phyloP scores from a whole-genome alignment of 1,140 invertebrate species.

The Temnothorax curvispinosus region DNA sequence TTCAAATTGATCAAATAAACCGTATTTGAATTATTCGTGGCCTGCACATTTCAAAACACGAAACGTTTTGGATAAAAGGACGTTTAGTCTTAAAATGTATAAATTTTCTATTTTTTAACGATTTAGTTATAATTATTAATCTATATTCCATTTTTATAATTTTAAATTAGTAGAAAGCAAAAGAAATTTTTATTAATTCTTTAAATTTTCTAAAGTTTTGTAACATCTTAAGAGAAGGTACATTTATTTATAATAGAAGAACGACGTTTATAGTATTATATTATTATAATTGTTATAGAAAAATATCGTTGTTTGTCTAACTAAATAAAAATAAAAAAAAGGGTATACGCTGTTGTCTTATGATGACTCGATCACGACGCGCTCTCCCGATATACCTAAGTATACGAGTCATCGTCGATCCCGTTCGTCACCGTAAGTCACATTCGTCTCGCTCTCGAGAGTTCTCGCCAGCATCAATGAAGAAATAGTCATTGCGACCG shows the following conservation, averaged over 20 bases:
- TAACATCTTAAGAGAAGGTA: not conserved
- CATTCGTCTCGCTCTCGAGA: constrained; percentile 58
- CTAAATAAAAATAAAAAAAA: not conserved
- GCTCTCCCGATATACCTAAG: not conserved
- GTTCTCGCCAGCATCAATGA: constrained; percentile 54
- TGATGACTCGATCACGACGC: constrained; percentile 11
- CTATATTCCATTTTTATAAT: not conserved
- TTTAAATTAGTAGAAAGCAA: not conserved
- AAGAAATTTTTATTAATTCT: not conserved
- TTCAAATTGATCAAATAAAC: not conserved
- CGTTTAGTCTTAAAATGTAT: not conserved
- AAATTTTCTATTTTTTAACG: not conserved
- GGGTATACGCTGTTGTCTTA: not conserved
- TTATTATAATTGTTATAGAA: not conserved
- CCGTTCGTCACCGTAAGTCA: constrained; percentile 18
- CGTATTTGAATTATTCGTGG: too few relatives aligned
- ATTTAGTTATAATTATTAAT: not conserved
- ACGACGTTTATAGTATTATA: not conserved
- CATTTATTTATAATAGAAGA: not conserved
- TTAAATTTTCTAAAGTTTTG: not conserved
- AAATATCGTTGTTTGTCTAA: not conserved
- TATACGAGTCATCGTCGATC: constrained; percentile 43
- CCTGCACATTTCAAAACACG: too few relatives aligned
- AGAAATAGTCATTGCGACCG: constrained; percentile 67
- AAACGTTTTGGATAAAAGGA: not conserved